Conservation (phyloP, 2,113 vertebrate species). For the Coryphaenoides rupestris region DNA sequence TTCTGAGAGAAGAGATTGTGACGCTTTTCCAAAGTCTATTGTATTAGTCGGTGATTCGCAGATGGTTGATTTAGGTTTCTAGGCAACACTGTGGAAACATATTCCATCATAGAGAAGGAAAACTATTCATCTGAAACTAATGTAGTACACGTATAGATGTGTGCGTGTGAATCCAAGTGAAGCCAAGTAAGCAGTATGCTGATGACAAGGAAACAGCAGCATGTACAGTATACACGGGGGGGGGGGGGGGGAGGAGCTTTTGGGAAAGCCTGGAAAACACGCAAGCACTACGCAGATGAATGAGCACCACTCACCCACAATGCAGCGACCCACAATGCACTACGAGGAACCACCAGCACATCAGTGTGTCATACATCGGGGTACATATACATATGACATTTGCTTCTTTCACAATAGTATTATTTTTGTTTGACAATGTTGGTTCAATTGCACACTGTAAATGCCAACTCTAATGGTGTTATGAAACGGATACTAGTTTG, state of each 20-base stretch:
- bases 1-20: background rate
- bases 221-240: too few relatives aligned
- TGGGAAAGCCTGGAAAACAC: conserved; percentile 1
- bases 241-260: background rate
- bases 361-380: conserved; percentile 24
- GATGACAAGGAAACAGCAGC: background rate
- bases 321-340: conserved; percentile 20
- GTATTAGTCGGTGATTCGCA: background rate
- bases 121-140: too few relatives aligned
- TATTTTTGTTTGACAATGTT: too few relatives aligned
- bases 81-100: too few relatives aligned
- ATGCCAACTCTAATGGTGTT: too few relatives aligned
- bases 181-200: background rate
- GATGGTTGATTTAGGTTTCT: too few relatives aligned
- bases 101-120: too few relatives aligned
- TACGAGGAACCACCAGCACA: conserved; percentile 18
- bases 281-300: conserved; percentile 30
- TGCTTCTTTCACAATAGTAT: conserved; percentile 3
- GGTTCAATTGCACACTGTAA: too few relatives aligned
- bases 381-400: conserved; percentile 51
- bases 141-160: background rate
- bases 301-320: conserved; percentile 23
- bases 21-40: background rate
- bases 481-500: too few relatives aligned
- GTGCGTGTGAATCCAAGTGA: too few relatives aligned